Base-by-base conservation (phyloP, 2,113 vertebrate species). In the Xiphophorus maculatus region DNA sequence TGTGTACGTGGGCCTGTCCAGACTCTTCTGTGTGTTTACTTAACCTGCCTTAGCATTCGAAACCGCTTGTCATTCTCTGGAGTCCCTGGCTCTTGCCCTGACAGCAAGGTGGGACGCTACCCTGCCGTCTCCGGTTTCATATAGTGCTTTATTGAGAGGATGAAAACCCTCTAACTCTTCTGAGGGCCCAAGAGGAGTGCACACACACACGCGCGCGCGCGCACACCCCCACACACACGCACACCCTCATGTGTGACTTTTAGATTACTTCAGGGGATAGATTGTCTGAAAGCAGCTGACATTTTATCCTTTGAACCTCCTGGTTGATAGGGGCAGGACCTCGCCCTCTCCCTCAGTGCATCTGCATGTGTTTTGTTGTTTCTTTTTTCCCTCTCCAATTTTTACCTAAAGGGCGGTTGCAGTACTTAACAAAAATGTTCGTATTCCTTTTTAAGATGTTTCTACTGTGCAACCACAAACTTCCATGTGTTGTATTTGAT, bases 181-280 rank as follows among this genome's bases (percentile, higher is more conserved):
- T 19, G 42, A 68, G 48, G 65, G 73, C 30, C 71, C 42, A 64
- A 64, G 68, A 76, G 58, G 25, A 82, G 28, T 30, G 40, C 79
- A 48, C 58, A 61, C 71, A 71, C 69, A 71, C 32, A 25, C 64
- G 9, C 29, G 3, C 29, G 5, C 5, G 5, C 32, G 4, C 32
- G 7, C 77, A 69, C 5, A 61, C n/a, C 35, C 71, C 37, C 63
- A 61, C 71, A 71, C 73, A 67, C 42, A 28, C 65, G 69, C 66
- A 65, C 11, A 83, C 65, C 71, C 74, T 64, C 58, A 48, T 15
- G 14, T 66, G 72, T 87, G 87, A 87, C 90, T 93, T 90, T 91
- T 85, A 89, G 77, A 87, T 90, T 82, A 92, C 92, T 93, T 90
- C 69, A 88, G 88, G 88, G 88, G 83, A 90, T 90, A 80, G 82